Percentiles rank a stretch among this genome's conserved stretches.
Evolutionary conservation across 2,797 vertebrate species (phyloP).

Genomic region (Pipistrellus kuhlii): DNA sequence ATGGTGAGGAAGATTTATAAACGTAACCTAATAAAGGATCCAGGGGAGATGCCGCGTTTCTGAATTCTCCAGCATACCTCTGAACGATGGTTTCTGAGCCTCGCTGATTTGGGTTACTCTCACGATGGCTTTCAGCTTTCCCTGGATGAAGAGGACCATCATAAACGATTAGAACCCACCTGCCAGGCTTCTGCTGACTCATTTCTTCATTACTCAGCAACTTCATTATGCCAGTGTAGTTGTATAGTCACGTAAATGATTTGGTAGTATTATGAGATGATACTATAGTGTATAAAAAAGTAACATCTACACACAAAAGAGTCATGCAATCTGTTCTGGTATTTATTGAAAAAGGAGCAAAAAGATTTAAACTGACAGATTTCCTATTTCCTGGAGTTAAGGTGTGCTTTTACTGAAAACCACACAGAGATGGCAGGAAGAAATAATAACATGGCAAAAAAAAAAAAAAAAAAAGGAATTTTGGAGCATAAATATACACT

Average conservation of each 20-base stretch:
- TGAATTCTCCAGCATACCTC: constrained; percentile 52
- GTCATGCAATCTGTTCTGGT: not conserved
- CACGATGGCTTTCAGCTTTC: constrained; percentile 11
- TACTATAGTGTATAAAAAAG: constrained; percentile 39
- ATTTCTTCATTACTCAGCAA: constrained; percentile 51
- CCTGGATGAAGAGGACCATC: constrained; percentile 20
- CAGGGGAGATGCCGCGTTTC: constrained; percentile 45
- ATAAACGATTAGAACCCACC: constrained; percentile 15
- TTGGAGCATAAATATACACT: not conserved
- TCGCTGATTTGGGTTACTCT: constrained; percentile 52
- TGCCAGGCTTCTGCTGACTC: not conserved
- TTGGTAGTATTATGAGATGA: not conserved
- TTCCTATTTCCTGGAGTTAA: constrained; percentile 64
- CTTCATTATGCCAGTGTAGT: not conserved
- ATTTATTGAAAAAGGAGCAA: not conserved
- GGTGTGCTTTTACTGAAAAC: constrained; percentile 64
- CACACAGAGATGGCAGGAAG: constrained; percentile 32
- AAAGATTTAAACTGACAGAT: constrained; percentile 41
- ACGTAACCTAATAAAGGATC: not conserved
- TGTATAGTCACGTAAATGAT: not conserved
- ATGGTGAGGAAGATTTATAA: constrained; percentile 14
- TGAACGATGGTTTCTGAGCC: constrained; percentile 65
- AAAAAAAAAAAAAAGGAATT: constrained; percentile 11
- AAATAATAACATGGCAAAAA: constrained; percentile 36
- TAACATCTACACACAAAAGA: not conserved